These are phyloP conservation scores for Acutogordius australiensis DNA, from an alignment of 2,888 invertebrate species.

Conservation along the genomic window DNA sequence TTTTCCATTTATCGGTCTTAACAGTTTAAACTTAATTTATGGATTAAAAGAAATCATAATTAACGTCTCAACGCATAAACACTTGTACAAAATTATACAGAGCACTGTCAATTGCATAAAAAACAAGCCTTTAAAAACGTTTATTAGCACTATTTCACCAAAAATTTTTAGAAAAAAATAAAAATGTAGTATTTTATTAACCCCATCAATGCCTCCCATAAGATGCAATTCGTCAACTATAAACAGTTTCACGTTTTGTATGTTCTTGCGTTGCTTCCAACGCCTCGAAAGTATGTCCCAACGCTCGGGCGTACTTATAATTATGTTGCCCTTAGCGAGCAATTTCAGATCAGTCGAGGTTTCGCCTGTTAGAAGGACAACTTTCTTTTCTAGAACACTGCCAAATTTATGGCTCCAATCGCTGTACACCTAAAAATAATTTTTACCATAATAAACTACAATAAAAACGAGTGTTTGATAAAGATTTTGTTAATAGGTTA, in stretches of 20 bases:
- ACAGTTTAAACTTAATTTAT: too few relatives aligned
- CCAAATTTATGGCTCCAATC: constrained; percentile 74
- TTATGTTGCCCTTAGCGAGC: constrained; percentile 59
- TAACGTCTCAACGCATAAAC: too few relatives aligned
- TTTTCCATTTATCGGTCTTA: too few relatives aligned
- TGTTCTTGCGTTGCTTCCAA: constrained; percentile 95
- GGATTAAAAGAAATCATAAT: too few relatives aligned
- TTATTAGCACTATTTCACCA: not conserved
- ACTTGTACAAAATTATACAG: not conserved
- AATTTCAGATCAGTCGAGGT: constrained; percentile 77
- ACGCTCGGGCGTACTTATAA: constrained; percentile 79
- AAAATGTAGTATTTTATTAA: constrained; percentile 18
- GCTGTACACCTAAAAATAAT: constrained; percentile 31
- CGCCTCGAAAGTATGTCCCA: constrained; percentile 92
- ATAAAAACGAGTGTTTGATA: not conserved
- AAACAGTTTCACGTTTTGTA: constrained; percentile 76
- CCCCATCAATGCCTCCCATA: constrained; percentile 29
- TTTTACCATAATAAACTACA: not conserved
- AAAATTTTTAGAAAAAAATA: constrained; percentile 1
- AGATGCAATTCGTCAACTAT: constrained; percentile 77
- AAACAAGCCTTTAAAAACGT: not conserved
- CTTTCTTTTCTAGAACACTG: constrained; percentile 37
- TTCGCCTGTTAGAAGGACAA: constrained; percentile 70
- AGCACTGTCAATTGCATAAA: not conserved
- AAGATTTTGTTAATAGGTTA: not conserved